Conservation (phyloP, 2,888 invertebrate species). For the Cryptosula pallasiana region DNA sequence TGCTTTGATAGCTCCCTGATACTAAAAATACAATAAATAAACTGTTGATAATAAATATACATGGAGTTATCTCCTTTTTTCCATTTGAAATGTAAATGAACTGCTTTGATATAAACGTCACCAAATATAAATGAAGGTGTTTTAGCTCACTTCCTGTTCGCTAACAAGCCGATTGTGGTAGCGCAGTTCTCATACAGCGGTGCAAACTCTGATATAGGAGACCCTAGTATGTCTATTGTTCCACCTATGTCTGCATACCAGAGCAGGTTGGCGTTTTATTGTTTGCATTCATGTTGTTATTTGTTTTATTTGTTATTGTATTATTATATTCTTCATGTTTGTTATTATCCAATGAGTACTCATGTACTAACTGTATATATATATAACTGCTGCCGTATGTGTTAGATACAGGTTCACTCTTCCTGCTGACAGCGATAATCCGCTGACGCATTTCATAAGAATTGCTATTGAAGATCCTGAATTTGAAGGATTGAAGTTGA, state of each 20-base stretch:
- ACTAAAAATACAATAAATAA: no score
- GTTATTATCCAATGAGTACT: no score
- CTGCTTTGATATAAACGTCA: no score
- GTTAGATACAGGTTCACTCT: slow-evolving; percentile 9
- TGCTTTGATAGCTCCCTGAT: no score
- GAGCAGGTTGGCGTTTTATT: background rate
- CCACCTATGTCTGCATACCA: slow-evolving; percentile 5
- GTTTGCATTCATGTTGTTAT: background rate
- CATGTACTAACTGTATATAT: no score
- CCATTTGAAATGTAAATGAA: no score
- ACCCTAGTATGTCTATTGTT: slow-evolving; percentile 17
- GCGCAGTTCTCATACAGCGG: slow-evolving; percentile 16
- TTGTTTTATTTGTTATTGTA: no score
- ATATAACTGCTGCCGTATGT: no score
- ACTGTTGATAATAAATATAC: no score
- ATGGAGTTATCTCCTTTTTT: no score
- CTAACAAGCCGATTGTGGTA: slow-evolving; percentile 20
- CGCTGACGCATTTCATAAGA: background rate
- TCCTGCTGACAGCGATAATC: background rate
- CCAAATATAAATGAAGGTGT: no score
- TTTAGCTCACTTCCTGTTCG: slow-evolving; percentile 21
- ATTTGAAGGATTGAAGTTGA: background rate
- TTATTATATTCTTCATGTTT: no score
- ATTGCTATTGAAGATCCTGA: slow-evolving; percentile 21
- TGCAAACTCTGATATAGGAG: background rate